Evolutionary conservation across 2,113 vertebrate species (phyloP), one percentile per base, ranked within the genome.

Genomic region (Oryzias celebensis): DNA sequence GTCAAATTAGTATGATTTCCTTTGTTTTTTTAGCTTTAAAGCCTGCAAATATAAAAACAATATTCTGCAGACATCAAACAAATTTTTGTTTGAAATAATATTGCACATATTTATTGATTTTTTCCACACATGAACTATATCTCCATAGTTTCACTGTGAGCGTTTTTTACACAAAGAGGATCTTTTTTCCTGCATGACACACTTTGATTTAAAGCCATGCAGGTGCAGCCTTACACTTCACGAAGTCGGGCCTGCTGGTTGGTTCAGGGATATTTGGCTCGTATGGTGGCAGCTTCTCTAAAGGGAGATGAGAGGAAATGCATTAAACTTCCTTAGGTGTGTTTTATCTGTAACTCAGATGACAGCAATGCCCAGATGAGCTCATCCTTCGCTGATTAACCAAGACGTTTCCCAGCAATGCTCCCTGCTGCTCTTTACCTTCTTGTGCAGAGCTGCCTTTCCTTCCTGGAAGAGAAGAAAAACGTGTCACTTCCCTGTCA

Each of bases 201-300:
- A 36, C 36, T 36, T 36, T 3, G 10, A 12, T 36, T 36, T 36
- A 12, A 36, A 36, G 8, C 31, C 31, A 20, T 20, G 20, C 20
- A 36, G 31, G 7, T 10, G 31, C 31, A 2, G 31, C 36, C 36
- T 20, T 70, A 92, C 91, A 52, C 73, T 91, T 91, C 63, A 92
- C 71, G 61, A 91, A 88, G 52, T 92, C 91, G 0, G 82, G 87
- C 65, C 91, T 83, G 70, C 83, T 89, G 42, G 65, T 87, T 4
- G 92, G 92, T 52, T 93, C 91, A 0, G 90, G 85, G 68, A 92
- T 62, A 16, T 89, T 84, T 2, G 91, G 81, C 17, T 91, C 91
- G 17, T 92, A 93, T 0, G 73, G 70, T 0, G 83, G 91, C 46
- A 64, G 54, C 47, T 77, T 86, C 43, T 54, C 90, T 92, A 79